Percentiles rank a stretch among this genome's conserved stretches.
These are phyloP conservation scores for Knipowitschia caucasica DNA, from an alignment of 2,797 vertebrate species.

Conservation along the genomic window DNA sequence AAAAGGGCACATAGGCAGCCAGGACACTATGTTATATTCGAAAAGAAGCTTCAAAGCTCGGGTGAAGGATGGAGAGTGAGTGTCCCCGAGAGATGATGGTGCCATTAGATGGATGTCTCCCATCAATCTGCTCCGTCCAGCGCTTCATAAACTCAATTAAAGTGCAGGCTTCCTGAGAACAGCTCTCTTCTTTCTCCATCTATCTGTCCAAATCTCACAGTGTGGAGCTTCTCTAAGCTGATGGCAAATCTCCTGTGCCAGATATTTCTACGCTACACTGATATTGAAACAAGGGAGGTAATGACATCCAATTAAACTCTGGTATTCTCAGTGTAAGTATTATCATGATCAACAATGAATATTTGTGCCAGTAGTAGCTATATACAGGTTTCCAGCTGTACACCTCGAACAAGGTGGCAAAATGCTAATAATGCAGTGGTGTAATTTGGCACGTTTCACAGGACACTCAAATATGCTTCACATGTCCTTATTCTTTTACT, in stretches of 20 bases:
- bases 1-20: not conserved
- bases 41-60: constrained; percentile 27
- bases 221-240: constrained; percentile 29
- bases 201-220: constrained; percentile 43
- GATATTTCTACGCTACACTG: constrained; percentile 12
- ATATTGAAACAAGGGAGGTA: constrained; percentile 10
- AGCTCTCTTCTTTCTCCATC: constrained; percentile 31
- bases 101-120: constrained; percentile 59
- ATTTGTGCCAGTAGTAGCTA: too few relatives aligned
- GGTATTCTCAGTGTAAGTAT: not conserved
- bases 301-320: constrained; percentile 11
- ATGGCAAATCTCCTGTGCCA: constrained; percentile 31
- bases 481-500: too few relatives aligned
- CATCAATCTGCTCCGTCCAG: constrained; percentile 62
- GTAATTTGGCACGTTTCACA: too few relatives aligned
- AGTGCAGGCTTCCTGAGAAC: constrained; percentile 47
- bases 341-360: too few relatives aligned
- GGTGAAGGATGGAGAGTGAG: constrained; percentile 41
- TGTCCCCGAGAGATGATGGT: constrained; percentile 42
- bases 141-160: constrained; percentile 72
- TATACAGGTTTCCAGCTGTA: too few relatives aligned
- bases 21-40: constrained; percentile 42
- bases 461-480: too few relatives aligned
- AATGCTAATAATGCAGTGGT: too few relatives aligned
- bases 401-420: too few relatives aligned